Conservation (phyloP, 2,797 vertebrate genomes). For the Babyrousa celebensis region DNA sequence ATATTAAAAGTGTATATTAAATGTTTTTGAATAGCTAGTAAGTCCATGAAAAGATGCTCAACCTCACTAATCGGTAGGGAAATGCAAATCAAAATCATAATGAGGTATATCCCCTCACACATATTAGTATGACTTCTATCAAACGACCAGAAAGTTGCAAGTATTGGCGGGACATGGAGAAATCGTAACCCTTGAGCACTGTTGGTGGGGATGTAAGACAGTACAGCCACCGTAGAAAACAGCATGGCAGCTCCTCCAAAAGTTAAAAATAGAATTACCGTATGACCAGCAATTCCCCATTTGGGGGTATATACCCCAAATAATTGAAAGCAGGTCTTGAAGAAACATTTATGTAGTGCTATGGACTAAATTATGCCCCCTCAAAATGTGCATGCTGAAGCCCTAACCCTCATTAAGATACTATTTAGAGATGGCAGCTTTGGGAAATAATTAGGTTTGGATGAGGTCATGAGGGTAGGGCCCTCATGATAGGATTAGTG, state of each 20-base stretch:
- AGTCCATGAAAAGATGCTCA: background rate
- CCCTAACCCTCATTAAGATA: background rate
- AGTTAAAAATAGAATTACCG: background rate
- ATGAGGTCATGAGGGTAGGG: background rate
- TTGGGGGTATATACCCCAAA: background rate
- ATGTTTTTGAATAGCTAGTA: background rate
- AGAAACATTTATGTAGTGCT: background rate
- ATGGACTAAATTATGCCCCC: background rate
- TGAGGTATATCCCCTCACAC: background rate
- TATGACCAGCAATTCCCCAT: background rate
- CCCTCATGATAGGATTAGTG: background rate
- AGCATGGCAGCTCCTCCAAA: background rate
- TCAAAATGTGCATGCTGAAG: background rate
- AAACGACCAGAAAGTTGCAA: background rate
- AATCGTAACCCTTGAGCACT: background rate
- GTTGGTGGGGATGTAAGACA: background rate
- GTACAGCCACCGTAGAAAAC: background rate
- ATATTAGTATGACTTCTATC: background rate
- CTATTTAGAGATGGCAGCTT: background rate
- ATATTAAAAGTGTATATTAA: background rate
- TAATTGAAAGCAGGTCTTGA: background rate
- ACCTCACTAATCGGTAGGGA: background rate
- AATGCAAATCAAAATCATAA: background rate
- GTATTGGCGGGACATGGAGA: background rate
- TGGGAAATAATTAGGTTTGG: background rate